These are phyloP conservation scores for Eupithecia pulchellata DNA, from an alignment of 2,888 invertebrate species.

Conservation along the genomic window DNA sequence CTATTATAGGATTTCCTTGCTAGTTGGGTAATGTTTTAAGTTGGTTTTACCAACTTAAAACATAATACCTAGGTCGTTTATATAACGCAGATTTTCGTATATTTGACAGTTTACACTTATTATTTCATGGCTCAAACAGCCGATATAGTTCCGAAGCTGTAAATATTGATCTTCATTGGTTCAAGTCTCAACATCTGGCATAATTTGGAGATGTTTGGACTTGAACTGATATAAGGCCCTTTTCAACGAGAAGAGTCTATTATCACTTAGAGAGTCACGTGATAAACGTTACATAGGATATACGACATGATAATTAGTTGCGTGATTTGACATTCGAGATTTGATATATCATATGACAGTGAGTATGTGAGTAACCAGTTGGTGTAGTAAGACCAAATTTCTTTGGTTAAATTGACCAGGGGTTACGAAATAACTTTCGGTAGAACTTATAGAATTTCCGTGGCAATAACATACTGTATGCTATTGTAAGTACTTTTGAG, in stretches of 20 bases:
- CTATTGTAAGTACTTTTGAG: not conserved
- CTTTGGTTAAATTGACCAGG: not conserved
- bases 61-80: too few species aligned
- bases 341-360: not conserved
- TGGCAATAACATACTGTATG: not conserved
- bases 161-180: slow-evolving; percentile 1
- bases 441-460: not conserved
- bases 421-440: not conserved
- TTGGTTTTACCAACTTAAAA: too few species aligned
- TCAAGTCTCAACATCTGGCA: slow-evolving; percentile 5
- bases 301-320: not conserved
- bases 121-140: not conserved
- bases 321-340: not conserved
- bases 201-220: slow-evolving; percentile 2
- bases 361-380: not conserved
- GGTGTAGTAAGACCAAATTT: not conserved
- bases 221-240: not conserved
- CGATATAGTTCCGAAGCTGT: slow-evolving; percentile 3
- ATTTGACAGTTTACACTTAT: not conserved
- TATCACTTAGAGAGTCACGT: not conserved
- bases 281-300: not conserved
- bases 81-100: not conserved
- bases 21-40: too few species aligned
- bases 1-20: too few species aligned
- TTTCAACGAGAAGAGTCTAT: not conserved